Percentiles rank a stretch among this genome's conserved stretches.
Evolutionary conservation across 2,888 invertebrate genomes (phyloP).

Genomic region (Hanleya hanleyi): DNA sequence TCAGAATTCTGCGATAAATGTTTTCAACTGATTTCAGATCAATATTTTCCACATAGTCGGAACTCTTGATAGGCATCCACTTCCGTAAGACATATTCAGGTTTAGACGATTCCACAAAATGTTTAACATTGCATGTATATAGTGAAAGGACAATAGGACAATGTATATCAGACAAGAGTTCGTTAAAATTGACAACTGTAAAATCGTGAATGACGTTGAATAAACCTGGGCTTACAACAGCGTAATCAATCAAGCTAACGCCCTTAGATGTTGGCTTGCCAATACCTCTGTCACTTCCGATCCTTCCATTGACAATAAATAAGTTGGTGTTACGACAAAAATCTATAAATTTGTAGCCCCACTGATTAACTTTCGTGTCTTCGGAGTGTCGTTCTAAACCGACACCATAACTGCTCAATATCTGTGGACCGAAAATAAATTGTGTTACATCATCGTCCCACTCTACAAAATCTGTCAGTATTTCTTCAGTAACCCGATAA

Average conservation of each 20-base stretch:
- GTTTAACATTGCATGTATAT: too few species aligned
- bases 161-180: not conserved
- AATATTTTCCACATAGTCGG: too few species aligned
- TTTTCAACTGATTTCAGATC: too few species aligned
- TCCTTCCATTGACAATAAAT: not conserved
- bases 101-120: too few species aligned
- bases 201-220: not conserved
- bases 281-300: not conserved
- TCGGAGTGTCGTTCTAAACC: not conserved
- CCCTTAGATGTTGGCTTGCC: not conserved
- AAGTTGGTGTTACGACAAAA: not conserved
- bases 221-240: not conserved
- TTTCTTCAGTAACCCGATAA: not conserved
- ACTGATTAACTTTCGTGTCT: not conserved
- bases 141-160: not conserved
- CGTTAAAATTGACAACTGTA: not conserved
- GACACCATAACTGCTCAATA: not conserved
- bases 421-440: not conserved
- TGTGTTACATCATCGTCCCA: not conserved
- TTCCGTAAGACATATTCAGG: too few species aligned
- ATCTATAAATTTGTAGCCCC: not conserved
- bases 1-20: too few species aligned
- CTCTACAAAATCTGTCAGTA: not conserved
- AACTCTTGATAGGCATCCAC: too few species aligned
- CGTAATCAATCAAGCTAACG: not conserved